Base-by-base conservation (phyloP, 64 coral and sea anemone species). In the Dendronephthya gigantea region DNA sequence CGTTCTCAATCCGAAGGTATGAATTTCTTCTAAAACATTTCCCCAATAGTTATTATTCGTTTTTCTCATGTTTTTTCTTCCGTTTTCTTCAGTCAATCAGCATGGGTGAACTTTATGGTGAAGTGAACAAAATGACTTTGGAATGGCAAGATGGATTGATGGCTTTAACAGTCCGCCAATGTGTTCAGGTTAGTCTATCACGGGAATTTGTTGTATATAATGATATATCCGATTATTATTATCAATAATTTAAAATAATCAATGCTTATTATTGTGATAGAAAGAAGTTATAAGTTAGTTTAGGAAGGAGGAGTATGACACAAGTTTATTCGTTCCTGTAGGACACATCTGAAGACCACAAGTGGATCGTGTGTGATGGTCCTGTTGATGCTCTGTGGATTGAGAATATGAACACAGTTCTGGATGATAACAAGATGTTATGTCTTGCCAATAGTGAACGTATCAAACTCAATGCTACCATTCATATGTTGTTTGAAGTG, bases 401-500 rank as follows among this genome's bases (percentile, higher is more conserved):
- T 43, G 94, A 96, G 85, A 96, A 96, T 84, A 96, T 96, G 94
- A 96, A 96, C 79, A 96, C 94, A 38, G 94, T 96, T 9, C 38
- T 96, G 32, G 94, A 96, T 55, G 94, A 96, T 68, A 96, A 98
- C 48, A 98, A 98, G 74, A 93, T 93, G 95, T 85, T 98, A 49
- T 98, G 95, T 38, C 79, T 97, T 79, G 91, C 94, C 9, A 98
- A 98, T 69, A 98, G 91, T 86, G 95, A 98, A 84, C 90, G 92
- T 90, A 98, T 98, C 47, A 98, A 93, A 66, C 83, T 98, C 6
- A 93, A 98, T 70, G 93, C 93, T 45, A 93, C 92, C 12, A 93
- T 93, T 48, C 95, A 98, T 50, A 98, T 98, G 95, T 82, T 98
- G 84, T 98, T 98, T 84, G 95, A 98, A 88, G 95, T 98, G 25